Conservation (phyloP, 2,113 vertebrate genomes). For the Chloebia gouldiae region DNA sequence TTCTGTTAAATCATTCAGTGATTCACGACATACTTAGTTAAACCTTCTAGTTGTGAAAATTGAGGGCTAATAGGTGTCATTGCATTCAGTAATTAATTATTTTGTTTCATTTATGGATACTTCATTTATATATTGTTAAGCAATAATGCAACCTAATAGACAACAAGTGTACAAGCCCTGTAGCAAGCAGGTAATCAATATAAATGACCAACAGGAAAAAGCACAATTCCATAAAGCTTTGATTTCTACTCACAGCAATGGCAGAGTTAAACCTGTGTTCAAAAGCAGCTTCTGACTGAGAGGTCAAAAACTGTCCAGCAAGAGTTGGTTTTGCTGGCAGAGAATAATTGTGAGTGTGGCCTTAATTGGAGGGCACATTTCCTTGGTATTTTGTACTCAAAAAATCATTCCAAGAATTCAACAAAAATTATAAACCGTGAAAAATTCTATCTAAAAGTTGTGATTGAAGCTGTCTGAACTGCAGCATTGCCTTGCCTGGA, state of each 20-base stretch:
- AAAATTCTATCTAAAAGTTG: background rate
- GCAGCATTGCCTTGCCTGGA: background rate
- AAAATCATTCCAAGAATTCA: background rate
- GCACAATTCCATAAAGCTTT: background rate
- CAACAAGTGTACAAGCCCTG: background rate
- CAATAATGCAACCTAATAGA: background rate
- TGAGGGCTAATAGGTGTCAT: slow-evolving; percentile 45
- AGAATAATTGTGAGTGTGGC: background rate
- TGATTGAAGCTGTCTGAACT: background rate
- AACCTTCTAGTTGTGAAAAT: slow-evolving; percentile 63
- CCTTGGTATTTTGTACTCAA: background rate
- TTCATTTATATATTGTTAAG: background rate
- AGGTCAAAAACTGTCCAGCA: too few relatives aligned
- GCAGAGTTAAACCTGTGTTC: background rate
- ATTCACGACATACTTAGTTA: slow-evolving; percentile 61
- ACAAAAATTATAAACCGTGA: background rate
- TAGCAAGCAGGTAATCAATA: background rate
- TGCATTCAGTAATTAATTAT: slow-evolving; percentile 61
- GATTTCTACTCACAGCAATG: background rate
- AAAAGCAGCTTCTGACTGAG: background rate
- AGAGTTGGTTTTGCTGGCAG: background rate
- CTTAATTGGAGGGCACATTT: background rate
- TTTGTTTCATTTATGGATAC: slow-evolving; percentile 40
- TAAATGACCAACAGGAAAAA: background rate
- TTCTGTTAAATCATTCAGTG: slow-evolving; percentile 67